Conservation (phyloP, 2,888 invertebrate species). For the Neoaliturus tenellus region DNA sequence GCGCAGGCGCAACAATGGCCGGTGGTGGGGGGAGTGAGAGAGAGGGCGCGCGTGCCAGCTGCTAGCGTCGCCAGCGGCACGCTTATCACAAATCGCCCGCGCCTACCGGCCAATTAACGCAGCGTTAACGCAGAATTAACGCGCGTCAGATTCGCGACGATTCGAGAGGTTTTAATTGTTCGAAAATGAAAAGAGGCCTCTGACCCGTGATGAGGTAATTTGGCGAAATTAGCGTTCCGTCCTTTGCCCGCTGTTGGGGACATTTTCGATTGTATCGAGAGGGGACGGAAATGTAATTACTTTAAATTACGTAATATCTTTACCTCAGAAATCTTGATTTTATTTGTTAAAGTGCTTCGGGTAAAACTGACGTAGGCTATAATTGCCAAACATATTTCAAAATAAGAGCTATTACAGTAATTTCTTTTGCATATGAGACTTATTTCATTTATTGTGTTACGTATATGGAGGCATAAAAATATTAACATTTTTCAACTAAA, state of each 20-base stretch:
- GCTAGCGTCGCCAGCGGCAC: background rate
- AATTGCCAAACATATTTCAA: no score
- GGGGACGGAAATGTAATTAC: background rate
- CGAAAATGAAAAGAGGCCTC: constrained; percentile 6
- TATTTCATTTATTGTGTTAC: no score
- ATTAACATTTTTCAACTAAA: no score
- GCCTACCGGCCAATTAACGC: background rate
- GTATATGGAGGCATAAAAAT: no score
- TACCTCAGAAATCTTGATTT: no score
- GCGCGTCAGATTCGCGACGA: background rate
- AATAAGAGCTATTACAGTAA: no score
- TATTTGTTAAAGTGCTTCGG: no score
- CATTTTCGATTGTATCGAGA: background rate
- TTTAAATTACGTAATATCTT: background rate
- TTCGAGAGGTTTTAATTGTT: background rate
- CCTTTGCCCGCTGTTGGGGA: background rate
- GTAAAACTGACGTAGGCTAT: no score
- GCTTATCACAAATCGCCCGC: no score
- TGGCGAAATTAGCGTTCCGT: background rate
- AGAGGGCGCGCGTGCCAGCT: constrained; percentile 11
- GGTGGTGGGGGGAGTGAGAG: background rate
- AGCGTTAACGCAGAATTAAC: background rate
- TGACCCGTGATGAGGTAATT: background rate
- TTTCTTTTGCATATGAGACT: no score
- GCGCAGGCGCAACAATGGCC: background rate